phyloP scores from a whole-genome alignment of 2,797 vertebrate species.

The Zenarchopterus dispar region DNA sequence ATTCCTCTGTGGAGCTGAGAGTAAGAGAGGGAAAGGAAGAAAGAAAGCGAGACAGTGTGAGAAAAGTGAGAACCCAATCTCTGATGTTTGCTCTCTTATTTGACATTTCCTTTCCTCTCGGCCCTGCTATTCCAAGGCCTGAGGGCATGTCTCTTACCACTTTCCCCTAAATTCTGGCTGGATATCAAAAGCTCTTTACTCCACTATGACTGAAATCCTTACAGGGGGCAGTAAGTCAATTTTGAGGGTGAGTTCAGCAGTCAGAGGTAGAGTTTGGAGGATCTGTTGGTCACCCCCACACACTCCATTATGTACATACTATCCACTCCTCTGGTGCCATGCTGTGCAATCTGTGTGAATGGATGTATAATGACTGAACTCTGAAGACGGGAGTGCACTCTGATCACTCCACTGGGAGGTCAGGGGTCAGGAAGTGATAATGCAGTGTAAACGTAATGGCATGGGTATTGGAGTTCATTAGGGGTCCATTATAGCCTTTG shows the following conservation, averaged over 20 bases:
- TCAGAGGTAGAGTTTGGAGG: slow-evolving; percentile 7
- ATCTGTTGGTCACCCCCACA: slow-evolving; percentile 25
- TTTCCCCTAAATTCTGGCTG: slow-evolving; percentile 16
- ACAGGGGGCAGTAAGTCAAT: slow-evolving; percentile 15
- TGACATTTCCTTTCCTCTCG: slow-evolving; percentile 35
- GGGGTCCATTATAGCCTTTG: slow-evolving; percentile 72
- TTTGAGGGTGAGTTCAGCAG: slow-evolving; percentile 2
- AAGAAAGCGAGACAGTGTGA: neutral
- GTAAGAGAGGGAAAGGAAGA: neutral
- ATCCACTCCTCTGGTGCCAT: slow-evolving; percentile 4
- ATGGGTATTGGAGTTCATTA: slow-evolving; percentile 77
- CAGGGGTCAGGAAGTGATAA: slow-evolving; percentile 74
- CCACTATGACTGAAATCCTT: slow-evolving; percentile 13
- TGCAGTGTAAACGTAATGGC: slow-evolving; percentile 72
- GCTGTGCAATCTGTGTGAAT: slow-evolving; percentile 37
- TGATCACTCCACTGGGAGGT: slow-evolving; percentile 63
- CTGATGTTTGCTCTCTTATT: slow-evolving; percentile 16
- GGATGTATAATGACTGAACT: slow-evolving; percentile 60
- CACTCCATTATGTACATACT: slow-evolving; percentile 31
- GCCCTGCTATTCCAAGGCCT: slow-evolving; percentile 20
- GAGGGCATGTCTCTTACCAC: slow-evolving; percentile 22
- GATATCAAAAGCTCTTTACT: slow-evolving; percentile 28
- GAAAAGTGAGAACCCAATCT: neutral
- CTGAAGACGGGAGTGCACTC: slow-evolving; percentile 50
- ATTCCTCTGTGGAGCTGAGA: slow-evolving; percentile 24